These are phyloP conservation scores for Ictidomys tridecemlineatus DNA, from an alignment of 2,113 vertebrate genomes.

Conservation along the genomic window DNA sequence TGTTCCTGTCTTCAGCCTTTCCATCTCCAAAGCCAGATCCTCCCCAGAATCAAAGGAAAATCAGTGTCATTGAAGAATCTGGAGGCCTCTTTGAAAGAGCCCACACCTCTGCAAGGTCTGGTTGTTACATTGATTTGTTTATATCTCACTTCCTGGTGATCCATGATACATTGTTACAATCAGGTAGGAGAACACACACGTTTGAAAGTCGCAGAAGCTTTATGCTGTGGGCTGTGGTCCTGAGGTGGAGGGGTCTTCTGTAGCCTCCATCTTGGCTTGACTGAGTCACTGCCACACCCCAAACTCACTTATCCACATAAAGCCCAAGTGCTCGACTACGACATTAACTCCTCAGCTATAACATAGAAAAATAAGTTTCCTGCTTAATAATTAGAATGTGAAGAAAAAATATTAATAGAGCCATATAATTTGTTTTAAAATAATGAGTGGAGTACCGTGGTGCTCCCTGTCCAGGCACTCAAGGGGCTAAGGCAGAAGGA, in stretches of 20 bases:
- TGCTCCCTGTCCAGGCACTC: too few relatives aligned
- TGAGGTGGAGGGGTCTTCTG: not conserved
- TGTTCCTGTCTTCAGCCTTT: not conserved
- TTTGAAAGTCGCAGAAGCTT: not conserved
- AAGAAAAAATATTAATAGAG: not conserved
- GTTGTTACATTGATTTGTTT: not conserved
- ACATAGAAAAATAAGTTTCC: not conserved
- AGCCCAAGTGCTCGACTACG: too few relatives aligned
- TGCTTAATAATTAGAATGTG: not conserved
- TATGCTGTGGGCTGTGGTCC: not conserved
- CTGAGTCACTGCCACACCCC: not conserved
- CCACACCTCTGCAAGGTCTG: too few relatives aligned
- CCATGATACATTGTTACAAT: not conserved
- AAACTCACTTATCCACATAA: not conserved
- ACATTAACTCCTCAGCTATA: too few relatives aligned
- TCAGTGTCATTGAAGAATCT: too few relatives aligned
- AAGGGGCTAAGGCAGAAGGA: too few relatives aligned
- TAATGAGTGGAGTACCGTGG: too few relatives aligned
- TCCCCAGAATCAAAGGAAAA: not conserved
- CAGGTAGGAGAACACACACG: rapidly evolving
- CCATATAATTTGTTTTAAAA: too few relatives aligned
- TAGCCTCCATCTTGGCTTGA: not conserved
- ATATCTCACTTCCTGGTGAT: not conserved
- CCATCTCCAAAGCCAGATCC: not conserved
- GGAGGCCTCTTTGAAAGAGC: not conserved